These are phyloP conservation scores for Eriocheir sinensis DNA, from an alignment of 1,140 invertebrate genomes.

Conservation along the genomic window DNA sequence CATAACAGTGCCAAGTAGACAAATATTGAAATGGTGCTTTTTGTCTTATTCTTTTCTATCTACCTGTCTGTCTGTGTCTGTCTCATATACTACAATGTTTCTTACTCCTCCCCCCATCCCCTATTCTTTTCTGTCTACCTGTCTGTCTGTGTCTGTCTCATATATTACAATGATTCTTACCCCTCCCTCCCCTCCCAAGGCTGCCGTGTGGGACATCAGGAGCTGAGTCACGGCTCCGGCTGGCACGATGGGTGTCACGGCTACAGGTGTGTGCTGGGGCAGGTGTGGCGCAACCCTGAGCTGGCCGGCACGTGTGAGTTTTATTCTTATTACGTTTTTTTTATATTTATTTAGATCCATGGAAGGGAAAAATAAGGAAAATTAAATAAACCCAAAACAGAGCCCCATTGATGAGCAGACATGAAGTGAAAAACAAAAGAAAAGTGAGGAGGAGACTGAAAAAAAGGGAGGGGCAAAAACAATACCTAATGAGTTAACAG, in stretches of 20 bases:
- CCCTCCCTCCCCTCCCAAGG: background rate
- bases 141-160: slow-evolving; percentile 13
- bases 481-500: too few species aligned
- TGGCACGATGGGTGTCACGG: slow-evolving; percentile 50
- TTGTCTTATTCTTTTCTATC: too few species aligned
- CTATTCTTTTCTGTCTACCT: background rate
- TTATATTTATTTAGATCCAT: background rate
- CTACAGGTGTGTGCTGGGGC: slow-evolving; percentile 53
- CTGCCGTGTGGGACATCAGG: slow-evolving; percentile 40
- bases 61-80: too few species aligned
- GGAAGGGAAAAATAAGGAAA: background rate
- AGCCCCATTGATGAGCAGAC: too few species aligned
- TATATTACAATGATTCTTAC: too few species aligned
- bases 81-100: too few species aligned
- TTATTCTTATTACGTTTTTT: background rate
- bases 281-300: background rate
- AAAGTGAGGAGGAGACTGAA: too few species aligned
- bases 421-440: too few species aligned
- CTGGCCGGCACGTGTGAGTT: slow-evolving; percentile 33
- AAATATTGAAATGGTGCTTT: too few species aligned
- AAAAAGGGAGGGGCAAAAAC: too few species aligned
- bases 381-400: background rate
- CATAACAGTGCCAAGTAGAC: too few species aligned
- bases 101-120: too few species aligned
- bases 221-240: slow-evolving; percentile 32